These are phyloP conservation scores for Microchirus variegatus DNA, from an alignment of 2,797 vertebrate species.

Conservation along the genomic window DNA sequence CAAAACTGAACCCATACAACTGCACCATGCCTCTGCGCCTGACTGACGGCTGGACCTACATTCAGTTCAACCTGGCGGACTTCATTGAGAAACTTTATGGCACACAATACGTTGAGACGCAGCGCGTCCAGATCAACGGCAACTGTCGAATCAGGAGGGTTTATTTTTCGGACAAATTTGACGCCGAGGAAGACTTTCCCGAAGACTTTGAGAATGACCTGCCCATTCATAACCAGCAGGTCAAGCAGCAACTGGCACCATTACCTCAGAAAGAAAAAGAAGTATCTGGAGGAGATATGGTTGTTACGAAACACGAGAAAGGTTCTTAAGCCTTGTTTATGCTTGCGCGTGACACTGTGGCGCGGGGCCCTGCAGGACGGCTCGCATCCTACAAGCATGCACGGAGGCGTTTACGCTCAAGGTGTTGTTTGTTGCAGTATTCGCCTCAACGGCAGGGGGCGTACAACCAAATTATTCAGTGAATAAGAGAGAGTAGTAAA, in stretches of 20 bases:
- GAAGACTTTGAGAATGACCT: slow-evolving; percentile 96
- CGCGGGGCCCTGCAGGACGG: too few relatives aligned
- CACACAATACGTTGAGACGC: slow-evolving; percentile 95
- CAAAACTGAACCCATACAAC: slow-evolving; percentile 95
- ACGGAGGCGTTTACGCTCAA: too few relatives aligned
- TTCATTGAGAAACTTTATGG: slow-evolving; percentile 94
- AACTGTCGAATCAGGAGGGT: slow-evolving; percentile 96
- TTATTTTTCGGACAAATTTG: slow-evolving; percentile 96
- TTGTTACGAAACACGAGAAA: not conserved
- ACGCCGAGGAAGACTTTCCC: slow-evolving; percentile 95
- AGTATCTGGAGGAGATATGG: not conserved
- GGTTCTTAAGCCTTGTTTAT: too few relatives aligned
- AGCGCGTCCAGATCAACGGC: slow-evolving; percentile 94
- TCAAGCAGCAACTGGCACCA: slow-evolving; percentile 73
- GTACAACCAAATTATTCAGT: too few relatives aligned
- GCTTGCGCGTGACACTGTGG: too few relatives aligned
- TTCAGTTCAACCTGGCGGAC: slow-evolving; percentile 96
- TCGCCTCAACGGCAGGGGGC: too few relatives aligned
- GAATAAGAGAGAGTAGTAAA: too few relatives aligned
- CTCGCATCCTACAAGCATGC: too few relatives aligned
- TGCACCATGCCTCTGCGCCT: slow-evolving; percentile 98
- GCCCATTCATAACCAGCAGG: slow-evolving; percentile 92
- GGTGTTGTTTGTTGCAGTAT: too few relatives aligned
- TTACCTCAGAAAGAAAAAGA: not conserved
- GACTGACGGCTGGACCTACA: slow-evolving; percentile 98